Evolutionary conservation across 2,113 vertebrate species (phyloP).

Genomic region (Gavia stellata): DNA sequence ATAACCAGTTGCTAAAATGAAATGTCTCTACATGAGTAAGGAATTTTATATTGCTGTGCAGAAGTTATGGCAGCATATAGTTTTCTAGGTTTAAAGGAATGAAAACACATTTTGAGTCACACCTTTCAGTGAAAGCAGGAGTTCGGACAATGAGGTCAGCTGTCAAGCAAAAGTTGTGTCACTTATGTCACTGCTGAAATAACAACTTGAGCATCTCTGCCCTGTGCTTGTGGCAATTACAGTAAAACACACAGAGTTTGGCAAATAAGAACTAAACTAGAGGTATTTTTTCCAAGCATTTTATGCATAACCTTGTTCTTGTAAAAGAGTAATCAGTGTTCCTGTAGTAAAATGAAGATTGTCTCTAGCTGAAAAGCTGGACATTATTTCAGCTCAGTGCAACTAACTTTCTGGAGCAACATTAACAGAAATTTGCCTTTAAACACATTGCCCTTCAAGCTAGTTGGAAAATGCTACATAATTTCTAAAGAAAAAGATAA

Average conservation of each 20-base stretch:
- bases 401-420: not conserved
- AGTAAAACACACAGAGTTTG: not conserved
- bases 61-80: not conserved
- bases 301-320: not conserved
- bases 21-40: not conserved
- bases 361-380: not conserved
- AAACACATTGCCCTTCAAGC: not conserved
- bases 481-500: not conserved
- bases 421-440: not conserved
- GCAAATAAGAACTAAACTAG: not conserved
- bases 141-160: not conserved
- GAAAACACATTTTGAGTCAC: not conserved
- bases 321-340: not conserved
- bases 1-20: not conserved
- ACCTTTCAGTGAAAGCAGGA: not conserved
- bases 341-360: not conserved
- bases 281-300: not conserved
- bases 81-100: not conserved
- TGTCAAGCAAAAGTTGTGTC: not conserved
- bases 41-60: not conserved
- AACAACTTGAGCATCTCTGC: not conserved
- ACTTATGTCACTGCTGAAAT: not conserved
- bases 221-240: not conserved
- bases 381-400: not conserved
- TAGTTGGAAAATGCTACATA: not conserved